Evolutionary conservation across 2,888 invertebrate species (phyloP).

Genomic region (Drosophila neutralis): DNA sequence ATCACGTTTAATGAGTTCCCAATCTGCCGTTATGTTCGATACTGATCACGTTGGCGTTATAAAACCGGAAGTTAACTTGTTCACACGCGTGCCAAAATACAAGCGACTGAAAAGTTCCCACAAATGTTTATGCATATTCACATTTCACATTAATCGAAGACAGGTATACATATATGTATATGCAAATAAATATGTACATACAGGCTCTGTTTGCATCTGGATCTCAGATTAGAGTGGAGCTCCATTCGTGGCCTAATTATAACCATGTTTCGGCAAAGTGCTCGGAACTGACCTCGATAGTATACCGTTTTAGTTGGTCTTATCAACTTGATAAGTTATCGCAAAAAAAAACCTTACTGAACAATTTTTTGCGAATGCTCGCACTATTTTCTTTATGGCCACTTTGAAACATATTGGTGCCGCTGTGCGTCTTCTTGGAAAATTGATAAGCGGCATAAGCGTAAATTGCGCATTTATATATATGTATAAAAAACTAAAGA

Average conservation of each 20-base stretch:
- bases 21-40: slow-evolving; percentile 42
- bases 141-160: neutral
- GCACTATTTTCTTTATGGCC: slow-evolving; percentile 37
- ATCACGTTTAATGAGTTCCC: slow-evolving; percentile 47
- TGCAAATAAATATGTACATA: neutral
- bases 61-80: slow-evolving; percentile 36
- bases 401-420: slow-evolving; percentile 6
- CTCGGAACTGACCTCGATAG: neutral
- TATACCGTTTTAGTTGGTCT: neutral
- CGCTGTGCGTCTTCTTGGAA: slow-evolving; percentile 51
- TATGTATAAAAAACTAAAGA: neutral
- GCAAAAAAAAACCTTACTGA: slow-evolving; percentile 70
- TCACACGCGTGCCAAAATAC: slow-evolving; percentile 50
- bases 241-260: neutral
- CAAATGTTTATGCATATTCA: neutral
- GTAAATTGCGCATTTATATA: slow-evolving; percentile 21
- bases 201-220: neutral
- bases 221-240: neutral
- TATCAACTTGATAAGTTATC: slow-evolving; percentile 57
- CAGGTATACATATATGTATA: neutral
- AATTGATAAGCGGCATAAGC: slow-evolving; percentile 57
- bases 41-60: slow-evolving; percentile 27
- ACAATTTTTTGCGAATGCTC: slow-evolving; percentile 63
- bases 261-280: slow-evolving; percentile 18
- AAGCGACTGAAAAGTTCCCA: slow-evolving; percentile 10